Evolutionary conservation across 2,888 invertebrate species (phyloP).

Genomic region (Mesorhabditis belari): DNA sequence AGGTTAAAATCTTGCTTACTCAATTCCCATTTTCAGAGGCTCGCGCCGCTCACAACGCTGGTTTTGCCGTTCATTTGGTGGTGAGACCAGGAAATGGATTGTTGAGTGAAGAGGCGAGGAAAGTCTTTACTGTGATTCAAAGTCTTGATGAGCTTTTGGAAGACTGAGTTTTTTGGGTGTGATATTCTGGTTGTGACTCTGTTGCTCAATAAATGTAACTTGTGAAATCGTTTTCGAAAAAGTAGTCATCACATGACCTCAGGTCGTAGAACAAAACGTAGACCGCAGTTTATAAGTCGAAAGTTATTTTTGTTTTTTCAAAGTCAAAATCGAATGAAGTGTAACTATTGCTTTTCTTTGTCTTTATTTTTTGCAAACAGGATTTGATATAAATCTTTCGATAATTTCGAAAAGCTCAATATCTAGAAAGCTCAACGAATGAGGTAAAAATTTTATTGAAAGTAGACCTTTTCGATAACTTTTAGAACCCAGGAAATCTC

Average conservation of each 20-base stretch:
- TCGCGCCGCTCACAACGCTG: slow-evolving; percentile 71
- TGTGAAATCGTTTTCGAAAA: slow-evolving; percentile 73
- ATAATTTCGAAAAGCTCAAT: no score
- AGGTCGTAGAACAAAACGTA: no score
- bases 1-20: not conserved
- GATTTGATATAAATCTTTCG: no score
- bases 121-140: slow-evolving; percentile 9
- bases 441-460: no score
- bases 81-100: slow-evolving; percentile 73
- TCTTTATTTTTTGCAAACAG: no score
- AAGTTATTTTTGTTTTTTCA: no score
- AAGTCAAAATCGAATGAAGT: no score
- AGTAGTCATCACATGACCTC: slow-evolving; percentile 67
- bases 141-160: slow-evolving; percentile 15
- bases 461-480: no score
- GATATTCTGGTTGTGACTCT: not conserved
- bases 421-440: no score
- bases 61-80: slow-evolving; percentile 67
- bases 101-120: slow-evolving; percentile 61
- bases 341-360: no score
- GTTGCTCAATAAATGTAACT: slow-evolving; percentile 62
- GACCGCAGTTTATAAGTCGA: no score
- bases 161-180: slow-evolving; percentile 6
- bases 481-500: no score
- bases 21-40: slow-evolving; percentile 65